A percentile compares a stretch with the other conserved stretches of the same genome.
Conservation (phyloP, 2,797 vertebrate species). For the Antennarius maculatus region DNA sequence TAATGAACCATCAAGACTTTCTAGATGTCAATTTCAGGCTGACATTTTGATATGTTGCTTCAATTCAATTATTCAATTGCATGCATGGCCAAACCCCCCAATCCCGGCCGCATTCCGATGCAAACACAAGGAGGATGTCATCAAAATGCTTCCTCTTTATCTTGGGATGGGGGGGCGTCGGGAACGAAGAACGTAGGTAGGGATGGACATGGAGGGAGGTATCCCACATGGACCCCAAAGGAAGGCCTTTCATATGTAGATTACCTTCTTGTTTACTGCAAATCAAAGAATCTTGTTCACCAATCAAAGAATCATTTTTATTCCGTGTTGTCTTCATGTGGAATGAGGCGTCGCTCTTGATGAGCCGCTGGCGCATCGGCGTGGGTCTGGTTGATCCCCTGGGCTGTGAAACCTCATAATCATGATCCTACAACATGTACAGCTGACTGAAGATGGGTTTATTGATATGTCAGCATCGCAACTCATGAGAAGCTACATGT, state of each 20-base stretch:
- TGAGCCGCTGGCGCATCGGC: not conserved
- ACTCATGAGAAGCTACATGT: constrained; percentile 27
- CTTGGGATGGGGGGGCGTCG: constrained; percentile 28
- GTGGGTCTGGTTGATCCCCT: not conserved
- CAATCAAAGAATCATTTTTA: constrained; percentile 14
- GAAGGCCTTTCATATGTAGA: constrained; percentile 66
- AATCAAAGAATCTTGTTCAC: constrained; percentile 35
- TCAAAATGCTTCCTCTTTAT: constrained; percentile 18
- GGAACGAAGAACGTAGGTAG: constrained; percentile 11
- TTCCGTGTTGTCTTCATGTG: constrained; percentile 4
- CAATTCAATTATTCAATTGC: constrained; percentile 37
- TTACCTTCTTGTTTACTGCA: constrained; percentile 53
- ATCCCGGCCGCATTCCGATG: constrained; percentile 43
- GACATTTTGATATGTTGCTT: constrained; percentile 52
- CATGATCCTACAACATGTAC: constrained; percentile 28
- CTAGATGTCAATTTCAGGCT: constrained; percentile 44
- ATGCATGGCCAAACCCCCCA: constrained; percentile 22
- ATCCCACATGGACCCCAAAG: constrained; percentile 33
- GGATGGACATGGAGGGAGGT: constrained; percentile 30
- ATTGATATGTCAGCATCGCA: constrained; percentile 37
- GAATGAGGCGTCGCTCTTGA: not conserved
- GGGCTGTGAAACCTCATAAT: not conserved
- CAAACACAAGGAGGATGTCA: constrained; percentile 33
- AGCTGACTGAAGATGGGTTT: constrained; percentile 15
- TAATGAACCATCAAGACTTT: constrained; percentile 38